Evolutionary conservation across 2,888 invertebrate genomes (phyloP), one percentile per base, ranked within the genome.

Genomic region (Linyphia triangularis): DNA sequence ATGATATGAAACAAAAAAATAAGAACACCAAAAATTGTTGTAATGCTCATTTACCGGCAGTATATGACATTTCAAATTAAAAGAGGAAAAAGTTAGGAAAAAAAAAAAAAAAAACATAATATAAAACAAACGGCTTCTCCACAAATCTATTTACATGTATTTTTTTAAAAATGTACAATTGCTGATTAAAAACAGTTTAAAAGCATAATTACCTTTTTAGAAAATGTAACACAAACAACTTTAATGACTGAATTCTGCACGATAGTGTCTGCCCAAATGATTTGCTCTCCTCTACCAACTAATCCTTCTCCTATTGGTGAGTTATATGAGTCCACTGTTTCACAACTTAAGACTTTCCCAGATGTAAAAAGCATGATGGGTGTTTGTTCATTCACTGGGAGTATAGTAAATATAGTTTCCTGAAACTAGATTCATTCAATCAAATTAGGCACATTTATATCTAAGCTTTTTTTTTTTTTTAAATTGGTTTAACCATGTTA

Each of bases 221-320:
- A 33, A 40, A 43, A 28, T 9, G 37, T 22, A 4, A 83, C 16
- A 28, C 72, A 86, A 22, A 72, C 51, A 24, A 79, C 10, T 24
- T 37, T n/a, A 13, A 67, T 37, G 13, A 37, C 26, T 19, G 61
- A 65, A 26, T 61, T 19, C 7, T 22, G 10, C 16, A 5, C 22
- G 28, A 28, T 16, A 22, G 79, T 61, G 19, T 79, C 73, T 19
- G 67, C 79, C 86, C 86, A 86, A 9, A 79, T 26, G n/a, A 86
- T 30, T 24, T 73, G 26, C 65, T 73, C 86, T 26, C 9, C 5
- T 57, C 65, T 33, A 4, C 6, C 19, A 10, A 79, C 59, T 19
- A 73, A n/a, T 16, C 5, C 22, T n/a, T 63, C n/a, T 2, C 72
- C 72, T 3, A 63, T 4, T 28, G 51, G 79, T 2, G 37, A n/a